Evolutionary conservation across 35 echinoderm and acorn worm species (phyloP).

Genomic region (Anneissia japonica): DNA sequence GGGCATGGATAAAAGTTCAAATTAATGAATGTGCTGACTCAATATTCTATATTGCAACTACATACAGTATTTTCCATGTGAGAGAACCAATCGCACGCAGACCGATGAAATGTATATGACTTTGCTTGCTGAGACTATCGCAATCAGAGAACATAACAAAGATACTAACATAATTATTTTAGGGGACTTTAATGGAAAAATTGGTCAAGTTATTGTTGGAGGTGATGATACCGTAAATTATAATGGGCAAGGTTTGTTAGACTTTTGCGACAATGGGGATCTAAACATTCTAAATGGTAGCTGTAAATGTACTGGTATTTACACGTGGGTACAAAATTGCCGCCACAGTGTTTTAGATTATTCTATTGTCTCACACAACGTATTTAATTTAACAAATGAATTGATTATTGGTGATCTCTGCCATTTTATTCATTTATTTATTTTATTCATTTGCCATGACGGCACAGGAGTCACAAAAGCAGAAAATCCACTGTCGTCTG

Average conservation of each 20-base stretch:
- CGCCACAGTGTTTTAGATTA: not conserved
- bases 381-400: not conserved
- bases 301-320: not conserved
- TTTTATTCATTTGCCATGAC: too few species aligned
- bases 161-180: too few species aligned
- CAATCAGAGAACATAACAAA: not conserved
- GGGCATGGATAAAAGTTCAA: not conserved
- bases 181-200: not conserved
- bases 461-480: too few species aligned
- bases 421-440: too few species aligned
- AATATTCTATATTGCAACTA: not conserved
- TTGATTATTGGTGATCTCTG: not conserved
- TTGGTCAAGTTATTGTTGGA: not conserved
- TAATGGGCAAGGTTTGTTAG: not conserved
- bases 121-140: not conserved
- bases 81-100: not conserved
- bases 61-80: not conserved
- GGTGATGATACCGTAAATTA: not conserved
- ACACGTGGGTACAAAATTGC: not conserved
- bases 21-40: not conserved
- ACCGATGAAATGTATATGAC: not conserved
- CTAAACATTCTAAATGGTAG: not conserved
- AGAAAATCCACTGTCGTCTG: too few species aligned
- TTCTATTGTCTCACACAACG: not conserved
- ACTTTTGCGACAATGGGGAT: not conserved